Base-by-base conservation (phyloP, 2,888 invertebrate genomes). In the Acanthosepion lycidas region DNA sequence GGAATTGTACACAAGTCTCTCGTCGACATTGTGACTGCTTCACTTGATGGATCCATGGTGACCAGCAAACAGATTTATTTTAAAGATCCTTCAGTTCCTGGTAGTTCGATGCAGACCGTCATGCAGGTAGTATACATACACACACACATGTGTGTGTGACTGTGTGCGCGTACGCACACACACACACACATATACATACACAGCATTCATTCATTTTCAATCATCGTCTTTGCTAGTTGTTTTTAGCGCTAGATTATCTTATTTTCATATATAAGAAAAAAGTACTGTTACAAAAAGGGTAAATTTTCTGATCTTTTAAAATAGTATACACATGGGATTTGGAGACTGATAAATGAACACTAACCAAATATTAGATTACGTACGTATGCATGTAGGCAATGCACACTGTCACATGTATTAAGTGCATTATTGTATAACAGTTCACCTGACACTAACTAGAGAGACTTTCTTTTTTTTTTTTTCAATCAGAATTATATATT, bases 1-100 rank as follows among this genome's bases (percentile, higher is more conserved):
- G 97, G 97, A 15, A 96, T 97, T 12, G 96, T 97, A 55, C 97
- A 97, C 95, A 97, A 97, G 95, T 96, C 96, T 78, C 96, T 97
- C 48, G 97, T 97, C 53, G 97, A 97, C 95, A 95, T 97, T 91
- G 95, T 97, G 51, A 96, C 96, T 28, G 96, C 97, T 0, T 95
- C 96, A 0, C 96, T 96, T 26, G 97, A 97, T 94, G 97, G 97
- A 1, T 95, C 96, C 18, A 96, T 96, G 59, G 96, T 97, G 49
- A 96, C 96, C 20, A 96, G 96, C 94, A 96, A 96, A 94, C 97
- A 97, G 95, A 96, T 97, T 28, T 95, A 96, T 26, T 97, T 96
- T 95, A 97, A 97, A 95, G 97, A 97, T 95, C 97, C 97, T 5
- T 96, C 97, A 42, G 96, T 97, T 1, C 95, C 96, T 26, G 96